A percentile compares a stretch with the other conserved stretches of the same genome.
These are phyloP conservation scores for Diabrotica virgifera DNA, from an alignment of 1,140 invertebrate species.

Conservation along the genomic window DNA sequence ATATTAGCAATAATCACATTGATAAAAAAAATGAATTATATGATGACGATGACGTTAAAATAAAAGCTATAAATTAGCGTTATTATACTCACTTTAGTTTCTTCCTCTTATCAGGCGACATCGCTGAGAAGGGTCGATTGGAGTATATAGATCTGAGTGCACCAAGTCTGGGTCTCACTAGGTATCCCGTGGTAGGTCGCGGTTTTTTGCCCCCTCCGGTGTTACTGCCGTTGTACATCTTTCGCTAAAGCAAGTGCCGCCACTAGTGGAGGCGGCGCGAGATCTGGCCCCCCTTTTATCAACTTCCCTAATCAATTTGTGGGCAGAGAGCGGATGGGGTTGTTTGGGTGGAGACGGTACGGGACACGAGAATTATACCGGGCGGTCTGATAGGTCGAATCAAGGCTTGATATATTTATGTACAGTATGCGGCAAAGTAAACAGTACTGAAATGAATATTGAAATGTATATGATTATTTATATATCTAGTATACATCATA, in stretches of 20 bases:
- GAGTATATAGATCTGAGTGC: constrained; percentile 33
- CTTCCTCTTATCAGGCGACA: constrained; percentile 37
- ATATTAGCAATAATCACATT: too few species aligned
- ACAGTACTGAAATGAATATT: too few species aligned
- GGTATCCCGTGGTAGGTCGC: constrained; percentile 32
- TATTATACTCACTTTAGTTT: constrained; percentile 38
- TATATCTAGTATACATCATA: too few species aligned
- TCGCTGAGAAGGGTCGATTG: constrained; percentile 29
- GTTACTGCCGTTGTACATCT: constrained; percentile 26
- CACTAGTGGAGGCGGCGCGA: constrained; percentile 9
- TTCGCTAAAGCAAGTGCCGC: constrained; percentile 10
- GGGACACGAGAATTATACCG: background rate
- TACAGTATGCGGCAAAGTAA: too few species aligned
- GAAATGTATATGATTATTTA: too few species aligned
- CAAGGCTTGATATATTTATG: too few species aligned
- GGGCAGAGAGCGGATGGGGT: constrained; percentile 3
- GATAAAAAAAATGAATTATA: too few species aligned
- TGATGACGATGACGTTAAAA: too few species aligned
- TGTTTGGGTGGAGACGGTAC: constrained; percentile 6
- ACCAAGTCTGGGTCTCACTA: constrained; percentile 39
- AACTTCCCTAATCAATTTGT: constrained; percentile 29
- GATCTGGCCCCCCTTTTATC: constrained; percentile 27
- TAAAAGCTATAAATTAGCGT: too few species aligned
- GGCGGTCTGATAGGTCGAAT: too few species aligned
- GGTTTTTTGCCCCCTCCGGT: constrained; percentile 28